These are phyloP conservation scores for Sphaerophoria taeniata DNA, from an alignment of 2,888 invertebrate species.

Conservation along the genomic window DNA sequence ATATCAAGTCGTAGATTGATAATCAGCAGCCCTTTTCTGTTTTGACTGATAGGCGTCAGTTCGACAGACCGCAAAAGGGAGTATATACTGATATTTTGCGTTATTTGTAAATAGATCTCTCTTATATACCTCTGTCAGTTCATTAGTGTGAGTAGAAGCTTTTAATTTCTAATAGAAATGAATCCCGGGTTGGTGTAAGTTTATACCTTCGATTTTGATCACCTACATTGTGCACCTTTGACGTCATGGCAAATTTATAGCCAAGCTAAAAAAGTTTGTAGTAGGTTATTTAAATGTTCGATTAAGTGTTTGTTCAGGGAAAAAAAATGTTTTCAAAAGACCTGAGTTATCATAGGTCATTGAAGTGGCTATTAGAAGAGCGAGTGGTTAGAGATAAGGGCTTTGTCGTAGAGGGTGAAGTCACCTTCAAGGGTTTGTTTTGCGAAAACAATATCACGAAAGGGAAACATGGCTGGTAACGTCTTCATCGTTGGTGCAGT, in stretches of 20 bases:
- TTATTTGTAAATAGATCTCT: constrained; percentile 11
- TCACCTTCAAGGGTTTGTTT: constrained; percentile 20
- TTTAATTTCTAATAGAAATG: background rate
- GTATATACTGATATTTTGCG: constrained; percentile 10
- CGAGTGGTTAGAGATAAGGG: background rate
- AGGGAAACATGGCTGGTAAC: constrained; percentile 23
- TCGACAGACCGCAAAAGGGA: constrained; percentile 9
- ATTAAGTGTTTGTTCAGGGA: background rate
- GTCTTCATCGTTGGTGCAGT: constrained; percentile 18
- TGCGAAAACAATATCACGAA: constrained; percentile 6
- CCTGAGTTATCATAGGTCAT: constrained; percentile 64
- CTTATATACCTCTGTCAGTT: background rate
- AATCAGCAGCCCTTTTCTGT: constrained; percentile 28
- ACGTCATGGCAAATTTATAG: constrained; percentile 47
- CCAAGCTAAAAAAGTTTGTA: constrained; percentile 44
- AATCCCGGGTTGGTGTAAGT: background rate
- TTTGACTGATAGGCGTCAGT: constrained; percentile 34
- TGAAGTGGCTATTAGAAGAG: constrained; percentile 26
- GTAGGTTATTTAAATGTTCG: constrained; percentile 12
- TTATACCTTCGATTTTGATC: constrained; percentile 17
- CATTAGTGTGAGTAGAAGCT: background rate
- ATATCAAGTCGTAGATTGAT: constrained; percentile 18
- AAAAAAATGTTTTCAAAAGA: background rate
- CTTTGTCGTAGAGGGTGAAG: background rate
- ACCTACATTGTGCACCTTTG: constrained; percentile 1